phyloP scores from a whole-genome alignment of 2,797 vertebrate species.

The Ara ararauna region DNA sequence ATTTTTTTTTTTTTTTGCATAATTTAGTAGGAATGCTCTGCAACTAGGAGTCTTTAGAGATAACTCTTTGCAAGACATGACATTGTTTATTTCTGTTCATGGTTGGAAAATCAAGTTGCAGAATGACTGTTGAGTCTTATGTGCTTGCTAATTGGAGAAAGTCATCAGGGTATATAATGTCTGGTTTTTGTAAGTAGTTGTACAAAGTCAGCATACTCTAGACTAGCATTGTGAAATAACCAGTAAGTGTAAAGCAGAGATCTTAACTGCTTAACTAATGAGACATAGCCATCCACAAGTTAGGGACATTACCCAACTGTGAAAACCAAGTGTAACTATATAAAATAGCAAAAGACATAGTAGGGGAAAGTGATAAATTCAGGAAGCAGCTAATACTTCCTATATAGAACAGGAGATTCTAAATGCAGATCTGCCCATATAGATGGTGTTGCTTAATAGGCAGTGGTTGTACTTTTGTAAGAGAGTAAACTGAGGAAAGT shows the following conservation, averaged over 20 bases:
- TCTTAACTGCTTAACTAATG: background rate
- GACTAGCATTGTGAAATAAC: background rate
- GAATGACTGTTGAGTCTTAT: background rate
- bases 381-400: background rate
- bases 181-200: background rate
- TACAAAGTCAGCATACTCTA: fast-evolving
- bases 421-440: fast-evolving
- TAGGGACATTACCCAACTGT: background rate
- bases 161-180: background rate
- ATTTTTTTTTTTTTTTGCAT: background rate
- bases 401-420: background rate
- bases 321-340: background rate
- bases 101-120: background rate
- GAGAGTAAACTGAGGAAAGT: background rate
- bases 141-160: background rate
- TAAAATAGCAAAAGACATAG: background rate
- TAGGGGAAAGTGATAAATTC: background rate
- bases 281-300: background rate
- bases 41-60: background rate
- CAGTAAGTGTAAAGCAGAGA: background rate
- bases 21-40: background rate
- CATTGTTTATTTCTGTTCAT: background rate
- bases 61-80: background rate
- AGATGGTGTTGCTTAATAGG: background rate
- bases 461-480: background rate